Evolutionary conservation across 2,113 vertebrate species (phyloP).

Genomic region (Tiliqua scincoides): DNA sequence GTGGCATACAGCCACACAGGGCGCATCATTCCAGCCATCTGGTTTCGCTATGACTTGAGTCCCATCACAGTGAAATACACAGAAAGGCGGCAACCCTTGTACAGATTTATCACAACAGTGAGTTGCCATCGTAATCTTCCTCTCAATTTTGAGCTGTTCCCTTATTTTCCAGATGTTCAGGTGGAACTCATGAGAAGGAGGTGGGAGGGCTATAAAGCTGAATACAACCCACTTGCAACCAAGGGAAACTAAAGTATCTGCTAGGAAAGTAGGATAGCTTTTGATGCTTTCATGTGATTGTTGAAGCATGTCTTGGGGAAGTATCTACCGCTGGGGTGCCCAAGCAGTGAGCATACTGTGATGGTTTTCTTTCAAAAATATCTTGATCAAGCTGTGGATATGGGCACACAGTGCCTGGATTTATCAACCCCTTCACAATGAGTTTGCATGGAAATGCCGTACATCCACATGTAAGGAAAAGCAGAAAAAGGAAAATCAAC

Average conservation of each 20-base stretch:
- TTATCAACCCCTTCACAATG: no score
- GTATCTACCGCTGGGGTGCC: not conserved
- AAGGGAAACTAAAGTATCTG: accelerated
- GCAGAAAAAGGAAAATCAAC: not conserved
- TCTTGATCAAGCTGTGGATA: not conserved
- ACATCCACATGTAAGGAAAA: not conserved
- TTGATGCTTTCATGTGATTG: conserved; percentile 5
- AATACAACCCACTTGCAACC: not conserved
- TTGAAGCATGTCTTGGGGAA: not conserved
- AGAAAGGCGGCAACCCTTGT: conserved; percentile 93
- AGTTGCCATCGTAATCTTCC: conserved; percentile 68
- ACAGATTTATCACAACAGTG: conserved; percentile 98
- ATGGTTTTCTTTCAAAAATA: not conserved
- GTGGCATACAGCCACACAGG: conserved; percentile 98
- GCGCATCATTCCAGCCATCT: conserved; percentile 97
- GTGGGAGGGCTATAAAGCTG: not conserved
- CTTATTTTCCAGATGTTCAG: not conserved
- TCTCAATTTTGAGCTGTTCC: not conserved
- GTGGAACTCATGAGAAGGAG: not conserved
- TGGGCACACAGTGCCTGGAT: no score
- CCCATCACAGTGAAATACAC: conserved; percentile 99
- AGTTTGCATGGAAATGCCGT: not conserved
- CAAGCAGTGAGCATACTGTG: not conserved
- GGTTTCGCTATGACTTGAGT: conserved; percentile 98
- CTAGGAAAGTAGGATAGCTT: not conserved